Conservation (phyloP, 2,888 invertebrate genomes). For the Nemotelus pantherinus region DNA sequence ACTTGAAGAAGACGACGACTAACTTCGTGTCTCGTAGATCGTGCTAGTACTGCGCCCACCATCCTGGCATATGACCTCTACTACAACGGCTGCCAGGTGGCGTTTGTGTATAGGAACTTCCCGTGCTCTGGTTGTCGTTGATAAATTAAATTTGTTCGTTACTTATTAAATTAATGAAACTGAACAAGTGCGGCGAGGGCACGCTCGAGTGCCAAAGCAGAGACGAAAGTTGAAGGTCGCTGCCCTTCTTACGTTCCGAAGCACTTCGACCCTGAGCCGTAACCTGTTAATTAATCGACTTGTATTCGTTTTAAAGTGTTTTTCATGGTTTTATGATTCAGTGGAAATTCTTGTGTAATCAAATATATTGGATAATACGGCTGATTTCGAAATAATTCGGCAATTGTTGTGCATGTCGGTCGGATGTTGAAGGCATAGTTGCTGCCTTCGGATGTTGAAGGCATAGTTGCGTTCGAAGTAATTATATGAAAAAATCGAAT, state of each 20-base stretch:
- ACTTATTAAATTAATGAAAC: constrained; percentile 52
- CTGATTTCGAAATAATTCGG: no score
- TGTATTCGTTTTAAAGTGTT: constrained; percentile 23
- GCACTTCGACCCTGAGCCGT: not conserved
- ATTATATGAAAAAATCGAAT: no score
- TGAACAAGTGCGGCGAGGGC: constrained; percentile 51
- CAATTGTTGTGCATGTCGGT: no score
- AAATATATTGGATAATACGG: no score
- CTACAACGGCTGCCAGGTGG: not conserved
- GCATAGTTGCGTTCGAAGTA: no score
- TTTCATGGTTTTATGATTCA: constrained; percentile 22
- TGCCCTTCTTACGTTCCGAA: not conserved
- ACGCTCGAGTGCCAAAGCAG: constrained; percentile 29
- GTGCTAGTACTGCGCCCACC: not conserved
- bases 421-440: no score
- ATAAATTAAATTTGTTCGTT: constrained; percentile 52
- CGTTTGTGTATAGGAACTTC: constrained; percentile 31
- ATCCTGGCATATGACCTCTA: not conserved
- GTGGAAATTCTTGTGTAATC: constrained; percentile 33
- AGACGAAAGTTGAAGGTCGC: constrained; percentile 45
- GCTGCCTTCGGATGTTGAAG: no score
- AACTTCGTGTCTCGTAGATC: not conserved
- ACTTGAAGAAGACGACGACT: not conserved
- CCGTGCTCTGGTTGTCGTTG: constrained; percentile 31
- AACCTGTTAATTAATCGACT: constrained; percentile 32